These are phyloP conservation scores for Phrynocephalus versicolor DNA, from an alignment of 2,113 vertebrate genomes.

Conservation along the genomic window DNA sequence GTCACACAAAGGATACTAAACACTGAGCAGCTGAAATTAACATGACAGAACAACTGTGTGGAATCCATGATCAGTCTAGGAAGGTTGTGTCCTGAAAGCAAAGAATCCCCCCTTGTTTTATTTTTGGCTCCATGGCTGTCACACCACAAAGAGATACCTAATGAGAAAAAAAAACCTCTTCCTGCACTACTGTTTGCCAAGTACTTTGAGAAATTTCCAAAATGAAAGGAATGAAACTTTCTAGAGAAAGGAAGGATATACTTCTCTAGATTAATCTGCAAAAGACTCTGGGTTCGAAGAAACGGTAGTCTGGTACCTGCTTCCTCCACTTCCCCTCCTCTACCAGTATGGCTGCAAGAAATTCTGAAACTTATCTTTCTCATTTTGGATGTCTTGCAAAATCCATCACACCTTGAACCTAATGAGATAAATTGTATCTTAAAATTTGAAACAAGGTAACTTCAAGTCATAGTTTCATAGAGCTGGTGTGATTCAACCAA, in stretches of 20 bases:
- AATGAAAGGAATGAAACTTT: neutral
- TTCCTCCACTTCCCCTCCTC: neutral
- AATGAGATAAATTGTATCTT: neutral
- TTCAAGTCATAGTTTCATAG: neutral
- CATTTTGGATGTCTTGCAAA: neutral
- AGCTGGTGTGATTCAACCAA: neutral
- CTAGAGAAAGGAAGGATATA: neutral
- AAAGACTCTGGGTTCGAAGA: neutral
- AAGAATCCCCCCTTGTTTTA: neutral
- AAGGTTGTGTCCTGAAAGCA: neutral
- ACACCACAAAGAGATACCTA: neutral
- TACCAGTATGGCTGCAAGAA: neutral
- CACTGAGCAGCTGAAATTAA: slow-evolving; percentile 7
- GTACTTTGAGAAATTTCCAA: neutral
- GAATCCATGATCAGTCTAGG: neutral
- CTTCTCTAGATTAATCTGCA: neutral
- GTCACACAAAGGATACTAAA: neutral
- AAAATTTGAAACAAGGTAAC: neutral
- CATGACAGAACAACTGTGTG: slow-evolving; percentile 11
- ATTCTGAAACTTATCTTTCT: neutral
- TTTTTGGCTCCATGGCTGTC: neutral
- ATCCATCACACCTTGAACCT: neutral
- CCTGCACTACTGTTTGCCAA: neutral
- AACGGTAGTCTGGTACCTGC: neutral
- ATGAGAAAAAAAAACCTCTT: neutral